Percentiles rank a stretch among this genome's conserved stretches.
Evolutionary conservation across 2,113 vertebrate genomes (phyloP).

Genomic region (Hippocampus barbouri): DNA sequence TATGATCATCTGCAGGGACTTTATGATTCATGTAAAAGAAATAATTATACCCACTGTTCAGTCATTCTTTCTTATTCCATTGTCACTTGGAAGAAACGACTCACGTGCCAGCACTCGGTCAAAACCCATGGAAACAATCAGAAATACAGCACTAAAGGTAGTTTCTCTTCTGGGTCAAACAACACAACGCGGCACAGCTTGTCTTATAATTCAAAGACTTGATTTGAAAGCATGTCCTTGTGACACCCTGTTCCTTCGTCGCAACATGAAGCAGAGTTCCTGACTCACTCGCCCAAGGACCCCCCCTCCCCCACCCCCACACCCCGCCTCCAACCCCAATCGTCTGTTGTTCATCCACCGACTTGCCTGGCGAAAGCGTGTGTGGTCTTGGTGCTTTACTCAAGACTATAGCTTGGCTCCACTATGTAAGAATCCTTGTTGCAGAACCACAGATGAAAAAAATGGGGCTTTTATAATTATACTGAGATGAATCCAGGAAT

Average conservation of each 20-base stretch:
- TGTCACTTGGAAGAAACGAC: neutral
- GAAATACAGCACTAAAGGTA: neutral
- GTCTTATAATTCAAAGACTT: slow-evolving; percentile 22
- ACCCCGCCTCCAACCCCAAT: neutral
- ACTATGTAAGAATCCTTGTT: slow-evolving; percentile 47
- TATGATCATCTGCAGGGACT: neutral
- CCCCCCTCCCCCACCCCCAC: slow-evolving; percentile 21
- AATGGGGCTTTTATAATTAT: slow-evolving; percentile 77
- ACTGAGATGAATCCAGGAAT: slow-evolving; percentile 70
- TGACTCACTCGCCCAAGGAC: slow-evolving; percentile 18
- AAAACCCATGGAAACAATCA: neutral
- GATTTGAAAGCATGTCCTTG: slow-evolving; percentile 30
- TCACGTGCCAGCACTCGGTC: neutral
- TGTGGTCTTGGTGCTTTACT: slow-evolving; percentile 54
- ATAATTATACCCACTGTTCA: neutral
- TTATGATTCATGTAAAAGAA: neutral
- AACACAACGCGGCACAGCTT: slow-evolving; percentile 10
- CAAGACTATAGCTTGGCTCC: slow-evolving; percentile 47
- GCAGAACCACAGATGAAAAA: slow-evolving; percentile 68
- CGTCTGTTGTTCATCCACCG: slow-evolving; percentile 29
- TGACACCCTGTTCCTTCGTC: slow-evolving; percentile 34
- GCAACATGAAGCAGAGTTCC: slow-evolving; percentile 25
- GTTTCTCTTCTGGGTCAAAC: slow-evolving; percentile 10
- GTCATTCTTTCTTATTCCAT: neutral
- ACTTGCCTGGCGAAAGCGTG: slow-evolving; percentile 45